Conservation (phyloP, 2,797 vertebrate species). For the Petrocephalus schoutedeni region DNA sequence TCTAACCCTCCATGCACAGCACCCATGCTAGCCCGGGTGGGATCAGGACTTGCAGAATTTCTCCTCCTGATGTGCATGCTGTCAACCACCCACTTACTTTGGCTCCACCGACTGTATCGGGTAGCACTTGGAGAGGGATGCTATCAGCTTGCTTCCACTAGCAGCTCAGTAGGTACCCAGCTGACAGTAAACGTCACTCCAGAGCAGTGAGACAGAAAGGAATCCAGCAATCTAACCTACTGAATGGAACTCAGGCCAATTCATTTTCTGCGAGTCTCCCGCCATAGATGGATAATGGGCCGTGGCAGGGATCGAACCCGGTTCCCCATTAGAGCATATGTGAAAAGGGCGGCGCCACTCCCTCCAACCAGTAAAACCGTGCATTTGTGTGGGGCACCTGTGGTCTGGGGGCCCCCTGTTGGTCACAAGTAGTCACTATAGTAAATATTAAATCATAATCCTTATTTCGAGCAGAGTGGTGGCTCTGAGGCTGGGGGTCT, state of each 20-base stretch:
- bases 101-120: neutral
- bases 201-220: neutral
- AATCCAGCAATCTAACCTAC: neutral
- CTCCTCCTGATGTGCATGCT: neutral
- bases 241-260: neutral
- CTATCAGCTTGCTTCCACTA: neutral
- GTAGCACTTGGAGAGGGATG: neutral
- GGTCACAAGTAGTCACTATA: neutral
- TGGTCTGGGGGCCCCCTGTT: neutral
- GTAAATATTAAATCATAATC: neutral
- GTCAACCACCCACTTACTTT: neutral
- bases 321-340: neutral
- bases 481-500: no score
- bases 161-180: neutral
- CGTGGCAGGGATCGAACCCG: neutral
- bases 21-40: neutral
- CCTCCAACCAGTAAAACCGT: neutral
- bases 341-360: neutral
- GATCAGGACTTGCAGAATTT: neutral
- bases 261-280: neutral
- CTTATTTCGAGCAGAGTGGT: no score
- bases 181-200: neutral
- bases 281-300: neutral
- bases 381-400: neutral
- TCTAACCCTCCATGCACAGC: neutral